Percentiles rank a stretch among this genome's conserved stretches.
Conservation (phyloP, 2,888 invertebrate species). For the Quadroppia sp. region DNA sequence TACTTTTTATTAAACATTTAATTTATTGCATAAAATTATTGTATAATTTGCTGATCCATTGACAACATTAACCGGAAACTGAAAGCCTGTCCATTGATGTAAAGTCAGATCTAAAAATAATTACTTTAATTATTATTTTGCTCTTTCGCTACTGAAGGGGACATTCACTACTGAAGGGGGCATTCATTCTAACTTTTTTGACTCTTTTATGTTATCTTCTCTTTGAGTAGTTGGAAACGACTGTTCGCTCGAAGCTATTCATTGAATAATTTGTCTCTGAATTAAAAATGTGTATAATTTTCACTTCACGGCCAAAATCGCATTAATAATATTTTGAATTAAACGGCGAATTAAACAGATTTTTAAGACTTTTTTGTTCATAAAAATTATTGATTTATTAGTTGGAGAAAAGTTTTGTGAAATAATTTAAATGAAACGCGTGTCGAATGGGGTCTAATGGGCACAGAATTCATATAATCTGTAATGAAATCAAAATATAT, state of each 20-base stretch:
- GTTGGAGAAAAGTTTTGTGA: background rate
- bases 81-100: constrained; percentile 10
- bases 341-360: background rate
- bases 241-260: constrained; percentile 23
- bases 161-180: background rate
- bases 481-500: constrained; percentile 10
- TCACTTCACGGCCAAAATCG: background rate
- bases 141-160: background rate
- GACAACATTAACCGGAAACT: constrained; percentile 27
- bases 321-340: constrained; percentile 12
- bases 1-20: background rate
- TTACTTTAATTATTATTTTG: constrained; percentile 20
- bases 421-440: constrained; percentile 1
- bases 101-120: constrained; percentile 17
- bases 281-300: background rate
- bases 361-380: background rate
- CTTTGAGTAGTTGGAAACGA: background rate
- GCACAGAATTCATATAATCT: background rate
- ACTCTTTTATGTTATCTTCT: background rate
- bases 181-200: background rate
- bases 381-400: constrained; percentile 12
- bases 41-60: background rate
- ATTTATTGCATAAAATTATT: background rate
- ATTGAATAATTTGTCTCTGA: constrained; percentile 14
- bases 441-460: background rate